A percentile compares a stretch with the other conserved stretches of the same genome.
phyloP scores from a whole-genome alignment of 2,797 vertebrate species.

The Ptychobarbus kaznakovi region DNA sequence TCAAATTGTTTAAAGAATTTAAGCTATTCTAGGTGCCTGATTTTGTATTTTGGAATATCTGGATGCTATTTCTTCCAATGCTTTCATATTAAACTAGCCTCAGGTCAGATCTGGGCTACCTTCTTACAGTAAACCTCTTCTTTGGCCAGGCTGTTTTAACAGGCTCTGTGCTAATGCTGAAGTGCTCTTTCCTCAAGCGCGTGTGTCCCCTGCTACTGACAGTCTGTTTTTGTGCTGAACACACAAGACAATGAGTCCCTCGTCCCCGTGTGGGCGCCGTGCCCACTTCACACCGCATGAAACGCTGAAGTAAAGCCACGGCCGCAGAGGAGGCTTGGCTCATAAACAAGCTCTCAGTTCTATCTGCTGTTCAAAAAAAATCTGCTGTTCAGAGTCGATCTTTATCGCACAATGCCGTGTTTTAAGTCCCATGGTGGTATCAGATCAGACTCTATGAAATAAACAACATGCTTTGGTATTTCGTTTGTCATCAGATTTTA shows the following conservation, averaged over 20 bases:
- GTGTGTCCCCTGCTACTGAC: conserved; percentile 45
- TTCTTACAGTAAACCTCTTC: conserved; percentile 25
- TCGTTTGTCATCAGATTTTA: conserved; percentile 28
- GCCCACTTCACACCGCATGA: conserved; percentile 54
- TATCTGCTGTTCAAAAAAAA: conserved; percentile 44
- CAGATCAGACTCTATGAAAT: conserved; percentile 15
- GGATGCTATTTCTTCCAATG: neutral
- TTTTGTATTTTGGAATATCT: neutral
- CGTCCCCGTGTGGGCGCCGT: conserved; percentile 44
- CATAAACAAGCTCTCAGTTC: conserved; percentile 52
- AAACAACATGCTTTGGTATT: conserved; percentile 4
- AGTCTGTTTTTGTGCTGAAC: conserved; percentile 59
- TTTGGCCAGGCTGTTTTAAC: conserved; percentile 15
- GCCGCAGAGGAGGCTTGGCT: conserved; percentile 50
- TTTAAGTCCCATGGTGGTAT: conserved; percentile 30
- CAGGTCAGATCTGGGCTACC: neutral
- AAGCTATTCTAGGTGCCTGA: neutral
- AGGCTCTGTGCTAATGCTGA: conserved; percentile 34
- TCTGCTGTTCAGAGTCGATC: conserved; percentile 53
- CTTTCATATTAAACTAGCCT: neutral
- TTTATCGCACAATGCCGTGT: conserved; percentile 54
- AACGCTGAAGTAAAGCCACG: conserved; percentile 47
- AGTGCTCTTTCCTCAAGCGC: conserved; percentile 15
- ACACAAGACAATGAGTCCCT: conserved; percentile 56
- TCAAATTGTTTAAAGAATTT: neutral